Evolutionary conservation across 2,888 invertebrate genomes (phyloP).

Genomic region (Lasioglossum villosulum): DNA sequence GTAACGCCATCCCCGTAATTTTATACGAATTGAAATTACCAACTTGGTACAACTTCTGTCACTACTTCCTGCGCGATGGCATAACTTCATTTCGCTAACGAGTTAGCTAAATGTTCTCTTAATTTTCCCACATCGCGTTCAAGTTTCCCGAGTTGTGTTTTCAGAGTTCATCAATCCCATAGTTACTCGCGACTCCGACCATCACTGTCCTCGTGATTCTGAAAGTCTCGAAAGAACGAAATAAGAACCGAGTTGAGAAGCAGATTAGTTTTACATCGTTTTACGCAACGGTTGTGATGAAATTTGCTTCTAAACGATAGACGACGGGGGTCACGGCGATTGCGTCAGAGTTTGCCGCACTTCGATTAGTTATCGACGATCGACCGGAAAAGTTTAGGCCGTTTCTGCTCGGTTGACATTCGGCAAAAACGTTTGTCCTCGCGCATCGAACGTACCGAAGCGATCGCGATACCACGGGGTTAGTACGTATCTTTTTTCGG

Average conservation of each 20-base stretch:
- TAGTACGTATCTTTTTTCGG: not conserved
- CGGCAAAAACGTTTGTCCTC: not conserved
- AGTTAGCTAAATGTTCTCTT: slow-evolving; percentile 25
- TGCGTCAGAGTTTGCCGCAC: not conserved
- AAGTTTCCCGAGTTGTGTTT: not conserved
- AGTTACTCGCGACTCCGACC: not conserved
- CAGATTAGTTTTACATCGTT: not conserved
- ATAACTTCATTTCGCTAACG: slow-evolving; percentile 36
- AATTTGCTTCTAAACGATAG: not conserved
- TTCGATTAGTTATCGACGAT: slow-evolving; percentile 1
- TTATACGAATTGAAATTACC: slow-evolving; percentile 18
- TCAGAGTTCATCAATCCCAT: not conserved
- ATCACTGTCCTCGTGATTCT: not conserved
- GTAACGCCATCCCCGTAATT: slow-evolving; percentile 27
- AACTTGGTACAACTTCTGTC: slow-evolving; percentile 21
- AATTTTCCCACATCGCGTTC: not conserved
- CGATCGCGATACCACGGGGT: not conserved
- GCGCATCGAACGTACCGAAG: not conserved
- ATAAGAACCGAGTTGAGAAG: not conserved
- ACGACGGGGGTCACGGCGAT: slow-evolving; percentile 6
- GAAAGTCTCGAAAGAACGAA: not conserved
- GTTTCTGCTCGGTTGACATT: not conserved
- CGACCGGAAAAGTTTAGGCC: not conserved
- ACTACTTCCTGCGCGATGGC: not conserved
- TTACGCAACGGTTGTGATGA: not conserved